phyloP scores from a whole-genome alignment of 2,888 invertebrate genomes.

The Amaurobius ferox region DNA sequence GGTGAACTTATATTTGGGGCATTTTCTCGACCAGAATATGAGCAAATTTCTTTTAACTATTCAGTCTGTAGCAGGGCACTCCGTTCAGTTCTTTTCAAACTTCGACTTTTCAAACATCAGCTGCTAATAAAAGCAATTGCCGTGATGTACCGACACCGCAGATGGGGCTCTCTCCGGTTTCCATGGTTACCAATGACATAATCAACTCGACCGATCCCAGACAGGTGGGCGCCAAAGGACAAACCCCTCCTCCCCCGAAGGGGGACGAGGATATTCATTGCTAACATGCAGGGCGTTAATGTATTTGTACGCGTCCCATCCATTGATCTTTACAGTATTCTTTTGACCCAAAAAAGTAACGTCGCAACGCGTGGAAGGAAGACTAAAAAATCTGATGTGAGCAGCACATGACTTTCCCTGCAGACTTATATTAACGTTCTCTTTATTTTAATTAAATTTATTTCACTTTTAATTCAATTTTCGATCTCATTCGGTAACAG shows the following conservation, averaged over 20 bases:
- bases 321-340: not conserved
- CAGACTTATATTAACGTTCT: too few species aligned
- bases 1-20: too few species aligned
- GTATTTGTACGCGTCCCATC: not conserved
- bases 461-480: too few species aligned
- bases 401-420: too few species aligned
- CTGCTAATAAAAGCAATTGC: constrained; percentile 6
- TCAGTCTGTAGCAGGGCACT: too few species aligned
- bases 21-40: too few species aligned
- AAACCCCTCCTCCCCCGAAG: not conserved
- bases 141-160: not conserved
- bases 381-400: too few species aligned
- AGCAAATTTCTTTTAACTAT: too few species aligned
- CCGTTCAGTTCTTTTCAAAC: too few species aligned
- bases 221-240: constrained; percentile 3
- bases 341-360: not conserved
- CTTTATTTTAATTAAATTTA: too few species aligned
- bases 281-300: not conserved
- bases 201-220: constrained; percentile 1
- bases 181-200: constrained; percentile 4
- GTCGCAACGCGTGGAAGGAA: not conserved
- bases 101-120: not conserved
- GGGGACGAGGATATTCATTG: not conserved
- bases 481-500: too few species aligned
- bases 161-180: not conserved